Evolutionary conservation across 2,113 vertebrate genomes (phyloP).

Genomic region (Myiopsitta monachus): DNA sequence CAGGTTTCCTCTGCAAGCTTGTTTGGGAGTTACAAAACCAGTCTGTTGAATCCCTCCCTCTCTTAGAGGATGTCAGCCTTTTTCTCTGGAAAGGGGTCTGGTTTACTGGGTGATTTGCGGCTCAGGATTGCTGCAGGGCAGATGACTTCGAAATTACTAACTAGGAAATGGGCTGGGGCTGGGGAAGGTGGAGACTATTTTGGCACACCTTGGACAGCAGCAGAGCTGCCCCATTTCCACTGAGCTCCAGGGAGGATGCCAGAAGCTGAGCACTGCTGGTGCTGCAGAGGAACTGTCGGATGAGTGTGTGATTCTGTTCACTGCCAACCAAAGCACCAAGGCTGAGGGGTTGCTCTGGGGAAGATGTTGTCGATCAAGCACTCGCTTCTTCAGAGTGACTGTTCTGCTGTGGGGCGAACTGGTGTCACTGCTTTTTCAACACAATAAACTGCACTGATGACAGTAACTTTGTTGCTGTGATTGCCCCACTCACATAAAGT

Average conservation of each 20-base stretch:
- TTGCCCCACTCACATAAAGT: not conserved
- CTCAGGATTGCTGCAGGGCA: not conserved
- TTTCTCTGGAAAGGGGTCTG: not conserved
- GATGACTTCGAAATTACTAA: not conserved
- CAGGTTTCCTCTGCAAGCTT: not conserved
- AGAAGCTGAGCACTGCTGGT: not conserved
- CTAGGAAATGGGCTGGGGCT: not conserved
- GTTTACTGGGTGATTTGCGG: not conserved
- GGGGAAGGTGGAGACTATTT: not conserved
- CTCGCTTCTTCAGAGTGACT: not conserved
- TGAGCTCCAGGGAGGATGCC: not conserved
- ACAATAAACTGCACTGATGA: not conserved
- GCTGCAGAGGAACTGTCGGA: not conserved
- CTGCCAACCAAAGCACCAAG: not conserved
- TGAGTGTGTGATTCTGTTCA: fast-evolving
- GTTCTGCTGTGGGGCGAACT: not conserved
- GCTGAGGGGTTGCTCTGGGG: not conserved
- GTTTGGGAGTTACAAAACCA: not conserved
- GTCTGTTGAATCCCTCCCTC: not conserved
- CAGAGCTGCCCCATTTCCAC: not conserved
- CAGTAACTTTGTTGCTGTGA: not conserved
- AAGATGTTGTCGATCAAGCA: not conserved
- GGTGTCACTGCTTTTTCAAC: not conserved
- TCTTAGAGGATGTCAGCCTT: not conserved
- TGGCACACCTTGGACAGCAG: not conserved